Base-by-base conservation (phyloP, 1,140 invertebrate genomes). In the Melanaphis sacchari region DNA sequence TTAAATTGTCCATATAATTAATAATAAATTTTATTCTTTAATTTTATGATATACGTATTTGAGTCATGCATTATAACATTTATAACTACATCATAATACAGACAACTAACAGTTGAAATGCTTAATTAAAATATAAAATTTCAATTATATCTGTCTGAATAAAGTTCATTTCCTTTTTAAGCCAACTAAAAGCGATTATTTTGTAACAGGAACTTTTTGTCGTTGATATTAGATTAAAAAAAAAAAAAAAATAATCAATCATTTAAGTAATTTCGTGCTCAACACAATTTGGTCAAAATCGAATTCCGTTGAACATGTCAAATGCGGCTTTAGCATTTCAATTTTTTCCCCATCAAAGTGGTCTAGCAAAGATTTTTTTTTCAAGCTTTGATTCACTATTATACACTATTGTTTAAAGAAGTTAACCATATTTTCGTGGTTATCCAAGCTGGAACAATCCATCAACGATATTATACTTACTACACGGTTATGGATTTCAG, bases 221-320 rank as follows among this genome's bases (percentile, higher is more conserved):
- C 52, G 26, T 90, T 41, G 41, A 49, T 59, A 90, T 90, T 41
- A 66, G 38, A 90, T 90, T 41, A 66, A 59, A 90, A 66, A 41
- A 6, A 41, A 40, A 66, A 22, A 88, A 31, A 90, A 6, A 66
- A 59, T 66, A 90, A 90, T 90, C 26, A 66, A 66, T 90, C 89
- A 90, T 90, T 90, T 38, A 11, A 90, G 89, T 90, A 90, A 90
- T 90, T 90, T 90, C 54, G 89, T 36, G 40, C 38, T 5, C 40
- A 66, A 59, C n/a, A 40, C 38, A 90, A 66, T 90, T 90, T 43
- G 89, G 52, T 59, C 54, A 90, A 90, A 66, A 90, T 41, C 89
- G 89, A 90, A 90, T 90, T 90, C 54, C 54, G 21, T 15, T 18
- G 54, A 59, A 90, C 52, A 40, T 90, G 54, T 66, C 89, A 90